Conservation (phyloP, 2,797 vertebrate species). For the Coilia nasus region DNA sequence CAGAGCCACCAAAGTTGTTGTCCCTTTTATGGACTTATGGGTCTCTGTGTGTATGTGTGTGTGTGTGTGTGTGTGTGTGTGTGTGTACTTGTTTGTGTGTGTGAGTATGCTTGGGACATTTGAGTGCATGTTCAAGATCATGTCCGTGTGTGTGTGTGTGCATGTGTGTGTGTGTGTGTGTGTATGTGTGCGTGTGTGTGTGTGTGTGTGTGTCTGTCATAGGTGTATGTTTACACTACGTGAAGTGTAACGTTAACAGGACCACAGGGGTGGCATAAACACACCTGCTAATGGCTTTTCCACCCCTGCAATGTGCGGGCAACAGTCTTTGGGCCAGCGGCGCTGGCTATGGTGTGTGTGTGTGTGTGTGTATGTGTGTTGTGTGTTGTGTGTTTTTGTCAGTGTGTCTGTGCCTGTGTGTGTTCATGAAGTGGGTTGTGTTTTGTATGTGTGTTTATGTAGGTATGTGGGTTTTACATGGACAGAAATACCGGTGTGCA, state of each 20-base stretch:
- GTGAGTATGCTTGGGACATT: neutral
- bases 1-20: conserved; percentile 40
- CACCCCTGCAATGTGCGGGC: neutral
- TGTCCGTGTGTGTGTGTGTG: neutral
- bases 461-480: neutral
- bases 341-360: neutral
- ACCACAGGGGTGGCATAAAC: conserved; percentile 23
- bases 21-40: neutral
- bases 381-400: neutral
- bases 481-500: too few relatives aligned
- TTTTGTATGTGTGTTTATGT: neutral
- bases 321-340: neutral
- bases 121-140: neutral
- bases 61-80: neutral
- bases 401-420: neutral
- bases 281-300: conserved; percentile 23
- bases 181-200: neutral
- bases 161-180: conserved; percentile 9
- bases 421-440: neutral
- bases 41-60: neutral
- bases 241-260: conserved; percentile 20
- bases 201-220: neutral
- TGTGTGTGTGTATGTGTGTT: neutral
- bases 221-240: neutral
- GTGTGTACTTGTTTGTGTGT: neutral